These are phyloP conservation scores for Acanthococcus lagerstroemiae DNA, from an alignment of 2,888 invertebrate genomes.

Conservation along the genomic window DNA sequence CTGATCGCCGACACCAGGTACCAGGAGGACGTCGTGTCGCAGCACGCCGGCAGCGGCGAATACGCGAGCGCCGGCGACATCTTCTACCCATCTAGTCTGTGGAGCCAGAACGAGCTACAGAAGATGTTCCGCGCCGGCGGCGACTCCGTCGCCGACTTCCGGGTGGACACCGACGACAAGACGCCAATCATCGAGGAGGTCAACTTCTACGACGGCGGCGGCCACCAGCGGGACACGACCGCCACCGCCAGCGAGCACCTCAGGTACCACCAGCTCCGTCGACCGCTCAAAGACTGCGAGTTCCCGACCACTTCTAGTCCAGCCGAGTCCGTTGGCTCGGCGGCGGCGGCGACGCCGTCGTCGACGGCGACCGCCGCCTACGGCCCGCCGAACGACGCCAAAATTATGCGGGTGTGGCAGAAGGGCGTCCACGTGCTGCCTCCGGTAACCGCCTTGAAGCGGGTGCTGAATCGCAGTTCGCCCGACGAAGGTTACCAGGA, in stretches of 20 bases:
- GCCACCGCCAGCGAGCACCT: background rate
- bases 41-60: constrained; percentile 44
- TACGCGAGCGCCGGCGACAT: constrained; percentile 58
- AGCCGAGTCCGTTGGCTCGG: background rate
- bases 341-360: constrained; percentile 41
- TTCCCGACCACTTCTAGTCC: constrained; percentile 6
- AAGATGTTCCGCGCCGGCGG: constrained; percentile 40
- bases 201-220: background rate
- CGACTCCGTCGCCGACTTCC: constrained; percentile 47
- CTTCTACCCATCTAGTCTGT: constrained; percentile 67
- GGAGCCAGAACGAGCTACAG: constrained; percentile 52
- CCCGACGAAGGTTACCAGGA: constrained; percentile 87
- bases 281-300: constrained; percentile 7
- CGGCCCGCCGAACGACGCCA: constrained; percentile 50
- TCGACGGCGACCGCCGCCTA: constrained; percentile 43
- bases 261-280: background rate
- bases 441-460: constrained; percentile 73
- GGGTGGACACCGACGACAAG: constrained; percentile 58
- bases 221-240: constrained; percentile 37
- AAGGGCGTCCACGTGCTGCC: constrained; percentile 76
- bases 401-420: constrained; percentile 78
- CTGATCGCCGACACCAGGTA: constrained; percentile 76
- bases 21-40: too few relatives aligned
- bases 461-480: constrained; percentile 72
- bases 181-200: constrained; percentile 56